A percentile compares a stretch with the other conserved stretches of the same genome.
These are phyloP conservation scores for Elaphurus davidianus DNA, from an alignment of 2,113 vertebrate species.

Conservation along the genomic window DNA sequence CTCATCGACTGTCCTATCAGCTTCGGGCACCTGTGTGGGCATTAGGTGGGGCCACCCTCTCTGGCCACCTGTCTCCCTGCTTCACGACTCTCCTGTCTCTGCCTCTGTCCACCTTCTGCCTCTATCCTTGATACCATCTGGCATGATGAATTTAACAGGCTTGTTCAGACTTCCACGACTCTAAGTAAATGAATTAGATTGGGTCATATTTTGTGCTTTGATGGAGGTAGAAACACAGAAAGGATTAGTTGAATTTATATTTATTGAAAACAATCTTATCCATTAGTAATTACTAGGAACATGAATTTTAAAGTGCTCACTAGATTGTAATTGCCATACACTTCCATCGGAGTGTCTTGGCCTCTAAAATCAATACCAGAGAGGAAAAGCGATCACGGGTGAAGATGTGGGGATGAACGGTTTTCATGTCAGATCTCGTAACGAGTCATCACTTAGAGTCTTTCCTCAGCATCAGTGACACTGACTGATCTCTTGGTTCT, in stretches of 20 bases:
- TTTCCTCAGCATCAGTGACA: not conserved
- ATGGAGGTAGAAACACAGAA: slow-evolving; percentile 7
- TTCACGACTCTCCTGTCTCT: not conserved
- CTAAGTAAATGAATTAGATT: not conserved
- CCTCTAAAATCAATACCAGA: not conserved
- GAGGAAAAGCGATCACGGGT: not conserved
- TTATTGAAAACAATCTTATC: slow-evolving; percentile 26
- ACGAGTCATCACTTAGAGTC: too few species aligned
- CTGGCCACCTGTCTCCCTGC: not conserved
- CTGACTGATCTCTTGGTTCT: not conserved
- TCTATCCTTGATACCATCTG: not conserved
- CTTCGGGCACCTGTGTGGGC: not conserved
- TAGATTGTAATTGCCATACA: not conserved
- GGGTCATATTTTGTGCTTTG: not conserved
- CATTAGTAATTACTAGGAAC: not conserved
- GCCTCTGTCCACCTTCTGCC: not conserved
- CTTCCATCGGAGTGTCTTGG: not conserved
- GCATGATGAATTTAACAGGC: not conserved
- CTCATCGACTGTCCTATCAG: too few species aligned
- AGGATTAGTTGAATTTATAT: slow-evolving; percentile 8
- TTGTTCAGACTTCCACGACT: not conserved
- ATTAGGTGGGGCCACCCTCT: not conserved
- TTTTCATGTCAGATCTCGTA: not conserved
- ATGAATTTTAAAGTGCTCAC: not conserved
- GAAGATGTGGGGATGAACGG: not conserved